Conservation (phyloP, 2,888 invertebrate genomes). For the Copidosoma aretas region DNA sequence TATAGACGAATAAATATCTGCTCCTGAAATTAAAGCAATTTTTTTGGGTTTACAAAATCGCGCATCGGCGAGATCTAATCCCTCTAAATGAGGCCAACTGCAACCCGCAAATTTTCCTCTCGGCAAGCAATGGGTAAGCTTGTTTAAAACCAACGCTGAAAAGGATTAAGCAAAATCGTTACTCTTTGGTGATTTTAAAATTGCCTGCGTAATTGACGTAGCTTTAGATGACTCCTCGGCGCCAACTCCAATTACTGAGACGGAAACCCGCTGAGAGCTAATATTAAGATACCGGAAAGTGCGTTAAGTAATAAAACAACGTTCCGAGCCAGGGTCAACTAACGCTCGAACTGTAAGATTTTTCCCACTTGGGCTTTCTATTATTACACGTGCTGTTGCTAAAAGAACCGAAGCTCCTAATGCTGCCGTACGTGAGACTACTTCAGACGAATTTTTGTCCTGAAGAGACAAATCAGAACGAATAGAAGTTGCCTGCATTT, state of each 20-base stretch:
- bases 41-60: neutral
- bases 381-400: neutral
- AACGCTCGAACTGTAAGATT: too few species aligned
- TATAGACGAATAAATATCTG: too few species aligned
- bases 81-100: neutral
- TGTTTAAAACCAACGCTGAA: neutral
- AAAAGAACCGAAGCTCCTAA: neutral
- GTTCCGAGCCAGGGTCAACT: neutral
- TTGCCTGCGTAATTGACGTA: neutral
- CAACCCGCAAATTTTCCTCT: neutral
- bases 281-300: neutral
- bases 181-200: neutral
- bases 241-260: neutral
- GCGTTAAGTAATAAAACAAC: neutral
- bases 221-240: neutral
- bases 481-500: neutral
- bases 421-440: neutral
- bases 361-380: neutral
- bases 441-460: neutral
- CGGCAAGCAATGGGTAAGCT: neutral
- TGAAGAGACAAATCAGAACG: neutral
- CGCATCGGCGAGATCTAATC: neutral
- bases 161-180: neutral
- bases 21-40: neutral
- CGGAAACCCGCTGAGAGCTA: neutral